Conservation (phyloP, 2,888 invertebrate genomes). For the Agrenia bidenticulata region DNA sequence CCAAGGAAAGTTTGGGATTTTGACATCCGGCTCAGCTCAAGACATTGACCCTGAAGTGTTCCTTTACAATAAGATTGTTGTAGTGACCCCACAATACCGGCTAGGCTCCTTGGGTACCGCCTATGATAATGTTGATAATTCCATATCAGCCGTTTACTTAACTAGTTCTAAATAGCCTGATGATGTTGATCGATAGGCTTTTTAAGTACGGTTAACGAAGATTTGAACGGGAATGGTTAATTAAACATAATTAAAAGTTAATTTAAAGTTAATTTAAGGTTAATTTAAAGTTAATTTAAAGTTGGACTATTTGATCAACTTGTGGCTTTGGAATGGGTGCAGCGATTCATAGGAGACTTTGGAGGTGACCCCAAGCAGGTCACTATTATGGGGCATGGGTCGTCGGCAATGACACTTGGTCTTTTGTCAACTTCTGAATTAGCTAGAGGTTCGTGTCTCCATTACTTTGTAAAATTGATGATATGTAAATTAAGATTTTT, state of each 20-base stretch:
- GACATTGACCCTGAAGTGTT: slow-evolving; percentile 43
- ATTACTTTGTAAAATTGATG: neutral
- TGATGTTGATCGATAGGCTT: slow-evolving; percentile 36
- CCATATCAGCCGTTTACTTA: too few relatives aligned
- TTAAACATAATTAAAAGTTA: too few relatives aligned
- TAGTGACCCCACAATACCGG: slow-evolving; percentile 50
- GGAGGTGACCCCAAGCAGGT: slow-evolving; percentile 45
- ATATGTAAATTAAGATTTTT: neutral
- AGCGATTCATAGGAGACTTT: slow-evolving; percentile 39
- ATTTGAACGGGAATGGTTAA: slow-evolving; percentile 46
- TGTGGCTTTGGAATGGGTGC: slow-evolving; percentile 45
- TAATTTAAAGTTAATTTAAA: too few relatives aligned
- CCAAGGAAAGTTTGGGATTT: slow-evolving; percentile 25
- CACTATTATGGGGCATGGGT: slow-evolving; percentile 47
- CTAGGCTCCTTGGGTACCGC: slow-evolving; percentile 46
- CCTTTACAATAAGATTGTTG: slow-evolving; percentile 38
- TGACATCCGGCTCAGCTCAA: slow-evolving; percentile 37
- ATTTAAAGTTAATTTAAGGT: too few relatives aligned
- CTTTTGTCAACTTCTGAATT: slow-evolving; percentile 43
- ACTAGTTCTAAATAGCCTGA: too few relatives aligned
- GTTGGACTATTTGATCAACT: slow-evolving; percentile 44
- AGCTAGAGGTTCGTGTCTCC: slow-evolving; percentile 38
- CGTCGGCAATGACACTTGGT: slow-evolving; percentile 45
- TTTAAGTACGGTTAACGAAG: slow-evolving; percentile 39
- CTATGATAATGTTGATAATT: neutral